Conservation (phyloP, 2,888 invertebrate genomes). For the Phania funesta region DNA sequence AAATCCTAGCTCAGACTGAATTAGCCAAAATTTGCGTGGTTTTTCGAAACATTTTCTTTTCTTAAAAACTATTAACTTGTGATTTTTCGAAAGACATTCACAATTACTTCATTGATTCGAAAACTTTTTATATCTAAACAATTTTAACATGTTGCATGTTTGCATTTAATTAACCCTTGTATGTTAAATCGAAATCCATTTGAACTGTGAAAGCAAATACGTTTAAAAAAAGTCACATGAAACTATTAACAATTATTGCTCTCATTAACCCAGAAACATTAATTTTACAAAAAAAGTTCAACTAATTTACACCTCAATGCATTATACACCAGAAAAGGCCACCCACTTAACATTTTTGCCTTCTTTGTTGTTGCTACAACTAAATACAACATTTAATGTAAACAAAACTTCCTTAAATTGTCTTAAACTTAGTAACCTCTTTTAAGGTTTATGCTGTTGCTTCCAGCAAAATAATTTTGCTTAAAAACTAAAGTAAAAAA, state of each 20-base stretch:
- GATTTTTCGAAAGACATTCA: neutral
- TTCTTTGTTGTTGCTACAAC: neutral
- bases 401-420: slow-evolving; percentile 62
- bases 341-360: slow-evolving; percentile 45
- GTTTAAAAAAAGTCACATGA: neutral
- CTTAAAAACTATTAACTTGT: too few species aligned
- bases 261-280: slow-evolving; percentile 54
- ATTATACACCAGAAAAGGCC: slow-evolving; percentile 51
- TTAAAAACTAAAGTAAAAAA: slow-evolving; percentile 16
- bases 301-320: slow-evolving; percentile 61
- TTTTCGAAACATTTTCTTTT: too few species aligned
- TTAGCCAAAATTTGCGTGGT: too few species aligned
- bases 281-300: slow-evolving; percentile 42
- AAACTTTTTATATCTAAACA: neutral
- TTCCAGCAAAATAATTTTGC: slow-evolving; percentile 55
- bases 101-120: neutral
- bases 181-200: neutral
- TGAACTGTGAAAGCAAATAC: neutral
- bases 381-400: slow-evolving; percentile 39
- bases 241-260: slow-evolving; percentile 57
- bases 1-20: too few species aligned
- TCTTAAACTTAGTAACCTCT: slow-evolving; percentile 61
- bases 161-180: slow-evolving; percentile 55
- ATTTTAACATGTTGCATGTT: slow-evolving; percentile 23
- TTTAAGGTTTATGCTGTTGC: neutral